Percentiles rank a stretch among this genome's conserved stretches.
phyloP scores from a whole-genome alignment of 2,888 invertebrate genomes.

The Notodonta ziczac region DNA sequence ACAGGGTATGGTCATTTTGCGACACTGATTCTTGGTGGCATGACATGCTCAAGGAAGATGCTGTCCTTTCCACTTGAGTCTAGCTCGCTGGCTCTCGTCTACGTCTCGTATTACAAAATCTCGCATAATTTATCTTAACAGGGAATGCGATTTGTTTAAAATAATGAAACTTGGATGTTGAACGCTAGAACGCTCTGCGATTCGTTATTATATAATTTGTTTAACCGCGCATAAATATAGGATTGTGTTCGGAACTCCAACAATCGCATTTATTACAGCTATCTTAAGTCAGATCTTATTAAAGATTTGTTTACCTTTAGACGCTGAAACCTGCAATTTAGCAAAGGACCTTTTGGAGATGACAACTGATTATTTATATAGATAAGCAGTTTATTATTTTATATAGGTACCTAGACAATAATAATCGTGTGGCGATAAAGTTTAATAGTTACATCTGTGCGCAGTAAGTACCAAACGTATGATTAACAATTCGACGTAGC shows the following conservation, averaged over 20 bases:
- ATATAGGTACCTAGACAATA: too few species aligned
- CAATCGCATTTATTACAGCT: neutral
- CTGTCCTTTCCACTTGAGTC: constrained; percentile 37
- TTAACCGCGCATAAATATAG: constrained; percentile 36
- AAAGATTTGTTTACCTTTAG: neutral
- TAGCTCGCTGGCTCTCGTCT: constrained; percentile 43
- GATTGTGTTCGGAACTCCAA: constrained; percentile 10
- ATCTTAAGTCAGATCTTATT: neutral
- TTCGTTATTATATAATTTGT: constrained; percentile 40
- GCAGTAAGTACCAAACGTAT: constrained; percentile 52
- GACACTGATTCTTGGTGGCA: constrained; percentile 12
- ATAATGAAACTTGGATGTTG: constrained; percentile 42
- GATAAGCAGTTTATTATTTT: too few species aligned
- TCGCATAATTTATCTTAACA: constrained; percentile 54
- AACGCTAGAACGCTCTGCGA: constrained; percentile 38
- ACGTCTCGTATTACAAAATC: constrained; percentile 56
- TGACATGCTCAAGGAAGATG: constrained; percentile 28
- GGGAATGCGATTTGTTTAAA: constrained; percentile 58
- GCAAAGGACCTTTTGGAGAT: too few species aligned
- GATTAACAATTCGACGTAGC: constrained; percentile 75
- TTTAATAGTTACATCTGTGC: constrained; percentile 62
- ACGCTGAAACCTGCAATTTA: neutral
- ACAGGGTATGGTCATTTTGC: constrained; percentile 11
- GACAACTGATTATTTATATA: too few species aligned
- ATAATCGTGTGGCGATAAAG: constrained; percentile 12